A percentile compares a stretch with the other conserved stretches of the same genome.
phyloP scores from a whole-genome alignment of 1,140 invertebrate genomes.

The Drosophila micromelanica region DNA sequence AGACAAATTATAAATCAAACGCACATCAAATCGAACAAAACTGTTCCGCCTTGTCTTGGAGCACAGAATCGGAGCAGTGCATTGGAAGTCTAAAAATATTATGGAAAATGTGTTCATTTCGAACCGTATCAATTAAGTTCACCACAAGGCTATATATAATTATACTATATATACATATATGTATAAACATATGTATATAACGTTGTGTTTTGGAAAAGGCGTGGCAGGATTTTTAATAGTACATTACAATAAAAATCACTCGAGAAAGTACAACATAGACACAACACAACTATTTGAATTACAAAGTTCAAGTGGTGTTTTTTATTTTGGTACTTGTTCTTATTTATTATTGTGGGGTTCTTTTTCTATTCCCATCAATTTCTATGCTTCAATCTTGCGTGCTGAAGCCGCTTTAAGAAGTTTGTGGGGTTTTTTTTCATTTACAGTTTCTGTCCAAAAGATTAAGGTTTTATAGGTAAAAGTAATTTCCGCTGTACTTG shows the following conservation, averaged over 20 bases:
- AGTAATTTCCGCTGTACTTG: too few relatives aligned
- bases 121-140: slow-evolving; percentile 31
- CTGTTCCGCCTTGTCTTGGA: slow-evolving; percentile 3
- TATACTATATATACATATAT: not conserved
- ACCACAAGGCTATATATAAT: slow-evolving; percentile 31
- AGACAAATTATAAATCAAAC: slow-evolving; percentile 44
- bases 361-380: slow-evolving; percentile 1
- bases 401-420: not conserved
- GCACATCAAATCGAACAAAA: slow-evolving; percentile 32
- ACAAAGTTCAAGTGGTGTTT: slow-evolving; percentile 30
- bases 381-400: slow-evolving; percentile 5
- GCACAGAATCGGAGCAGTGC: slow-evolving; percentile 28
- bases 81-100: slow-evolving; percentile 42
- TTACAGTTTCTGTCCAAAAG: not conserved
- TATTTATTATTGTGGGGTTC: slow-evolving; percentile 2
- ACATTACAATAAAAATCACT: slow-evolving; percentile 32
- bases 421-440: not conserved
- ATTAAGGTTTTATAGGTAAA: too few relatives aligned
- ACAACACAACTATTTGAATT: slow-evolving; percentile 16
- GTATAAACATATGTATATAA: not conserved
- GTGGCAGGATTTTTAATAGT: not conserved
- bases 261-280: slow-evolving; percentile 8
- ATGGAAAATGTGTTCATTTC: slow-evolving; percentile 7
- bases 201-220: slow-evolving; percentile 2
- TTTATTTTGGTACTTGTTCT: slow-evolving; percentile 20